A percentile compares a stretch with the other conserved stretches of the same genome.
phyloP scores from a whole-genome alignment of 2,888 invertebrate species.

The Synanthedon vespiformis region DNA sequence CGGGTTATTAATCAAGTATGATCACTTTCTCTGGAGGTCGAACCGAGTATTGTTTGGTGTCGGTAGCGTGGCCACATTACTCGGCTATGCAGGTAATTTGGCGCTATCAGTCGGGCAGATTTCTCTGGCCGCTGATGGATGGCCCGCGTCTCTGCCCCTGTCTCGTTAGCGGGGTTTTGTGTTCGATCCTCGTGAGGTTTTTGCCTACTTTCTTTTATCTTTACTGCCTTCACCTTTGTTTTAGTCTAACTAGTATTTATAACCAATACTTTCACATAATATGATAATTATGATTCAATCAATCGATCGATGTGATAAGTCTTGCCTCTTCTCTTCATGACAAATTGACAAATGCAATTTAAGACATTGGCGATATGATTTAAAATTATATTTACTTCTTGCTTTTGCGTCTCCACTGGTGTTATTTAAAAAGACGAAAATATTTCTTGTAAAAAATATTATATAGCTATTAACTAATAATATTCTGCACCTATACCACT shows the following conservation, averaged over 20 bases:
- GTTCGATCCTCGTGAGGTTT: slow-evolving; percentile 13
- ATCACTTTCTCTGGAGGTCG: slow-evolving; percentile 43
- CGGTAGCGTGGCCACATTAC: slow-evolving; percentile 20
- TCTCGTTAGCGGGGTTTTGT: slow-evolving; percentile 31
- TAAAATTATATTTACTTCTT: too few species aligned
- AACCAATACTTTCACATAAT: too few species aligned
- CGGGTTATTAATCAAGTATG: slow-evolving; percentile 47
- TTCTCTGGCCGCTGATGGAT: slow-evolving; percentile 31
- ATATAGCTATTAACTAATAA: too few species aligned
- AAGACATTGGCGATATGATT: too few species aligned
- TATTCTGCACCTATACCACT: too few species aligned
- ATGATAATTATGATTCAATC: too few species aligned
- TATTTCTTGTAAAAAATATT: too few species aligned
- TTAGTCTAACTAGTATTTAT: background rate
- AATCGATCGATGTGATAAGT: too few species aligned
- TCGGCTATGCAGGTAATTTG: slow-evolving; percentile 38
- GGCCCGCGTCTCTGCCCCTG: slow-evolving; percentile 20
- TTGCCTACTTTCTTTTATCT: slow-evolving; percentile 16
- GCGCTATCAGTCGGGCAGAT: slow-evolving; percentile 33
- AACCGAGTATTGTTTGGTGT: slow-evolving; percentile 36
- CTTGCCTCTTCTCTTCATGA: too few species aligned
- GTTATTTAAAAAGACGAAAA: too few species aligned
- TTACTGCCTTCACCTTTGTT: slow-evolving; percentile 1
- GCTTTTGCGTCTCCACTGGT: too few species aligned
- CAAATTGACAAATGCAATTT: too few species aligned